Conservation (phyloP, 2,797 vertebrate genomes). For the Phrynocephalus guinanensis region DNA sequence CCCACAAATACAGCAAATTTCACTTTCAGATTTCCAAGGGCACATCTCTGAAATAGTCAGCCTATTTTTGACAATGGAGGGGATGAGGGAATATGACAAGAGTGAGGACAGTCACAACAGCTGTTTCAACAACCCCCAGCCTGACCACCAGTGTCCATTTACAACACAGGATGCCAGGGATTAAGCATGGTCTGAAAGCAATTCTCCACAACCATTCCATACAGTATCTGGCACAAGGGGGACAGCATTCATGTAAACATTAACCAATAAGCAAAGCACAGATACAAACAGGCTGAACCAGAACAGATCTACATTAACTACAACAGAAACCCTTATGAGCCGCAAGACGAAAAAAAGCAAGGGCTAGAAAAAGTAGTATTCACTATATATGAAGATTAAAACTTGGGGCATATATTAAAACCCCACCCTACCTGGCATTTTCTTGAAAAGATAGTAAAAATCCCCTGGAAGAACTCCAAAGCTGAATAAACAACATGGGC, state of each 20-base stretch:
- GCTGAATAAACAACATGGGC: constrained; percentile 59
- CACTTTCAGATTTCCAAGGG: not conserved
- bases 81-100: not conserved
- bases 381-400: not conserved
- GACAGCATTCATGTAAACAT: not conserved
- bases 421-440: not conserved
- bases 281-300: fast-evolving
- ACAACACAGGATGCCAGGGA: constrained; percentile 3
- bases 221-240: fast-evolving
- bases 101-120: not conserved
- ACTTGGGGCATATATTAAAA: not conserved
- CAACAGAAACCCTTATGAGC: not conserved
- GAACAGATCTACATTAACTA: not conserved
- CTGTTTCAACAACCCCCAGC: constrained; percentile 17
- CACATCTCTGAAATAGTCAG: not conserved
- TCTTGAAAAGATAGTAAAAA: constrained; percentile 56
- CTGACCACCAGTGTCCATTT: constrained; percentile 5
- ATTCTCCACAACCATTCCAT: not conserved
- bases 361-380: not conserved
- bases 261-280: not conserved
- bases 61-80: not conserved
- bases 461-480: constrained; percentile 57
- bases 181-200: not conserved
- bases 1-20: constrained; percentile 15
- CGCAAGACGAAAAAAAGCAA: not conserved